A percentile compares a stretch with the other conserved stretches of the same genome.
phyloP scores from a whole-genome alignment of 2,113 vertebrate genomes.

The Podiceps cristatus region DNA sequence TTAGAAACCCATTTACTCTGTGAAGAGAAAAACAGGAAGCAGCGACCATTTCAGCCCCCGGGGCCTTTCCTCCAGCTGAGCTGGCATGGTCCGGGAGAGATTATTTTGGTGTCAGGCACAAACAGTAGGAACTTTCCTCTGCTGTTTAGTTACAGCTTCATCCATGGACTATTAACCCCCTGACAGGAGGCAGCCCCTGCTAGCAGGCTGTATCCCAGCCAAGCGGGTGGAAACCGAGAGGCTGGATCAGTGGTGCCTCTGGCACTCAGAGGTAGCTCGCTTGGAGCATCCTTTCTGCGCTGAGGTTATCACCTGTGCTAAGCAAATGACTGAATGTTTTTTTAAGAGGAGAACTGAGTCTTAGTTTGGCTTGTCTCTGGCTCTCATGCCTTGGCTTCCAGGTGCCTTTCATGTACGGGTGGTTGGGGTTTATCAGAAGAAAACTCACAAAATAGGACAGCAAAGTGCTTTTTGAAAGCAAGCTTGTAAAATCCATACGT shows the following conservation, averaged over 20 bases:
- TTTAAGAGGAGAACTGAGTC: background rate
- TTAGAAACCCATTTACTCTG: background rate
- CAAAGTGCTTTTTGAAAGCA: background rate
- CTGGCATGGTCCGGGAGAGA: background rate
- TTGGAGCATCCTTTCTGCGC: background rate
- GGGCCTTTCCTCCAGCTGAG: conserved; percentile 52
- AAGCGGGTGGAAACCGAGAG: background rate
- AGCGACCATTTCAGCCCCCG: background rate
- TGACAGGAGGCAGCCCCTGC: background rate
- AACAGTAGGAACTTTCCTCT: background rate
- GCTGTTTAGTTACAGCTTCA: background rate
- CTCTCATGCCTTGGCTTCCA: background rate
- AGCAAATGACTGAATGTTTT: background rate
- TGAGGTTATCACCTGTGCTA: background rate
- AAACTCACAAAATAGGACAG: background rate
- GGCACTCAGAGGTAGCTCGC: background rate
- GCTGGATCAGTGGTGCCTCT: accelerated
- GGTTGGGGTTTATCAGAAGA: background rate
- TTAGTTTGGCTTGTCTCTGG: accelerated
- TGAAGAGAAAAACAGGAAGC: conserved; percentile 45
- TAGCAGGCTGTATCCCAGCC: background rate
- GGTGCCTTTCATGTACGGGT: background rate
- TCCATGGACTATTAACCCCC: background rate
- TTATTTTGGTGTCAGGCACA: conserved; percentile 1
- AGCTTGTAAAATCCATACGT: background rate